Evolutionary conservation across 2,888 invertebrate species (phyloP).

Genomic region (Dromius quadrimaculatus): DNA sequence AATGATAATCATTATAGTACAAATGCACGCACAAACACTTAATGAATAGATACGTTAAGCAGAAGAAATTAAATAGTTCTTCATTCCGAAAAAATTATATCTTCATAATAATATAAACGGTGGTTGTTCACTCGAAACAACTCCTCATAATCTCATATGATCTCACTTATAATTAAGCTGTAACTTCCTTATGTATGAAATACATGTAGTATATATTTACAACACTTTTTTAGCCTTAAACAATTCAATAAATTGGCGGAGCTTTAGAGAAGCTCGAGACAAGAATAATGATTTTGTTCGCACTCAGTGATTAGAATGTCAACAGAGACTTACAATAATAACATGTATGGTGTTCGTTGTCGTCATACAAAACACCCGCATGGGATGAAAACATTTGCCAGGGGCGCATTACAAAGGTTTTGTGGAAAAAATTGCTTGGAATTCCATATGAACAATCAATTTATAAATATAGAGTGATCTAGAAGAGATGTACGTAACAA

Average conservation of each 20-base stretch:
- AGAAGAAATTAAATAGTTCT: too few species aligned
- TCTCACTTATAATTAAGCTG: slow-evolving; percentile 20
- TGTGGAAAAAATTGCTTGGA: background rate
- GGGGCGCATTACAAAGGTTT: slow-evolving; percentile 12
- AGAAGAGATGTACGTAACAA: too few species aligned
- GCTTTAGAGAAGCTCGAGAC: background rate
- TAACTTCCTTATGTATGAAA: slow-evolving; percentile 25
- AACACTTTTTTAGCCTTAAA: slow-evolving; percentile 20
- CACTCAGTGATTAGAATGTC: slow-evolving; percentile 23
- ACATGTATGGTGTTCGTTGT: slow-evolving; percentile 4
- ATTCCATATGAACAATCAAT: background rate
- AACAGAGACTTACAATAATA: slow-evolving; percentile 3
- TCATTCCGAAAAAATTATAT: too few species aligned
- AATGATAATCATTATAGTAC: too few species aligned
- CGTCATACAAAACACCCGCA: slow-evolving; percentile 41
- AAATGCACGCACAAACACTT: too few species aligned
- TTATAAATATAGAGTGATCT: background rate
- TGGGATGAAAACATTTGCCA: slow-evolving; percentile 14
- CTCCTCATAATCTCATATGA: background rate
- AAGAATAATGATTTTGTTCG: slow-evolving; percentile 29
- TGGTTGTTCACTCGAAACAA: too few species aligned
- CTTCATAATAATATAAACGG: too few species aligned
- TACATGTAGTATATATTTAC: slow-evolving; percentile 11
- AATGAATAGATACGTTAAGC: too few species aligned
- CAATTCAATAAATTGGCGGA: slow-evolving; percentile 24